phyloP scores from a whole-genome alignment of 2,113 vertebrate genomes.

The Kryptolebias marmoratus region DNA sequence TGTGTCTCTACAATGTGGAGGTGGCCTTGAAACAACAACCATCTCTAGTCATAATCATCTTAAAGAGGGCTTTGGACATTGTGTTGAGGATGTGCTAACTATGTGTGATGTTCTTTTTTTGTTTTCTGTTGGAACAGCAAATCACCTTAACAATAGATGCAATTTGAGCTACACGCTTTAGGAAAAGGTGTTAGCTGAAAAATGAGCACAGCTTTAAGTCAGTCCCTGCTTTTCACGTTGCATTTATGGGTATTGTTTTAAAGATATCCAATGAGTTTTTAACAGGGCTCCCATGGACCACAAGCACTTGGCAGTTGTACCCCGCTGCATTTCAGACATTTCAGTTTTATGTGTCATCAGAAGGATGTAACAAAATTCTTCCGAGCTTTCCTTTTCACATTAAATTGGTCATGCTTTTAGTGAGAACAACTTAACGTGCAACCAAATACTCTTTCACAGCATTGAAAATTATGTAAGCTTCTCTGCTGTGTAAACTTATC shows the following conservation, averaged over 20 bases:
- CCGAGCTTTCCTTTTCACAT: constrained; percentile 59
- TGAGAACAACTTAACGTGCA: constrained; percentile 46
- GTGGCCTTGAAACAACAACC: constrained; percentile 72
- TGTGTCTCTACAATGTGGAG: constrained; percentile 65
- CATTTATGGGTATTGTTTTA: neutral
- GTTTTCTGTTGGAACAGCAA: constrained; percentile 59
- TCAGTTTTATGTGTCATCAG: constrained; percentile 72
- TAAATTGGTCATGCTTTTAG: constrained; percentile 67
- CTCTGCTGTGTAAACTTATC: constrained; percentile 33
- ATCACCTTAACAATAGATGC: constrained; percentile 56
- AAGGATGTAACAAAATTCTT: constrained; percentile 57
- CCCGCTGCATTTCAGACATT: constrained; percentile 69
- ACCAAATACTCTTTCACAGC: constrained; percentile 43
- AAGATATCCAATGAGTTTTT: constrained; percentile 43
- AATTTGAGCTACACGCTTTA: constrained; percentile 46
- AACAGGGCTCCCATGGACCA: constrained; percentile 17
- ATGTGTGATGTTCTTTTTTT: constrained; percentile 52
- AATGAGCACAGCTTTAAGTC: constrained; percentile 35
- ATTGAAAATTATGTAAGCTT: constrained; percentile 36
- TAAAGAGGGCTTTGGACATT: constrained; percentile 70
- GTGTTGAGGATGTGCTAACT: constrained; percentile 60
- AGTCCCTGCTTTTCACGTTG: constrained; percentile 27
- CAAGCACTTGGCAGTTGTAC: constrained; percentile 52
- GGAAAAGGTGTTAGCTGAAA: constrained; percentile 42
- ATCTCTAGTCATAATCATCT: constrained; percentile 57